Evolutionary conservation across 2,888 invertebrate genomes (phyloP).

Genomic region (Sycophila texana): DNA sequence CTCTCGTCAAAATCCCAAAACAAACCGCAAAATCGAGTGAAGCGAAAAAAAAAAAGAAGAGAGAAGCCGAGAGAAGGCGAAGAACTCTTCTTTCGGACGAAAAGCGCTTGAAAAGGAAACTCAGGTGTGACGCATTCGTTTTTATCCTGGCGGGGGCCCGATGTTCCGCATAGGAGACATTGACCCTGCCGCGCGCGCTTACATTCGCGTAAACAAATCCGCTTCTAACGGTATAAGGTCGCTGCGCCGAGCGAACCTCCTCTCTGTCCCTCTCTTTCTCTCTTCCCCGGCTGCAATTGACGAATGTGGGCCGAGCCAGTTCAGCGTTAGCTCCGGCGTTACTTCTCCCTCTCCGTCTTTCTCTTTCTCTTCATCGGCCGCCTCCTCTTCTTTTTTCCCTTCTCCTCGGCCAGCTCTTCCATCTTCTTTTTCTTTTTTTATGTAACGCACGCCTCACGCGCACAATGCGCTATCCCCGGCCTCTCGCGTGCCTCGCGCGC

Average conservation of each 20-base stretch:
- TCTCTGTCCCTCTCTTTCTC: background rate
- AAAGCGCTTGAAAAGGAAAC: constrained; percentile 71
- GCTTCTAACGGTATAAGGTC: constrained; percentile 61
- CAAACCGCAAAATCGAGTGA: background rate
- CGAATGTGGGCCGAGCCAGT: constrained; percentile 50
- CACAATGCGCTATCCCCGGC: too few species aligned
- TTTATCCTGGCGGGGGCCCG: constrained; percentile 62
- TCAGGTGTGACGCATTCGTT: constrained; percentile 74
- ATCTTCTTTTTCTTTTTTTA: too few species aligned
- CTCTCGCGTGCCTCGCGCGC: too few species aligned
- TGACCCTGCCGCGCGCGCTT: constrained; percentile 66
- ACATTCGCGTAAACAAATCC: constrained; percentile 63
- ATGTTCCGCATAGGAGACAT: constrained; percentile 73
- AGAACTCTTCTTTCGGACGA: background rate
- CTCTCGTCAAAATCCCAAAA: background rate
- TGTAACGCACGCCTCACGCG: too few species aligned
- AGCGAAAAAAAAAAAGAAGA: background rate
- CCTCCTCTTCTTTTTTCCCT: too few species aligned
- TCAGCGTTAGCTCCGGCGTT: background rate
- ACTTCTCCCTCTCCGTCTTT: background rate
- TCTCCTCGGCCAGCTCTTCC: too few species aligned
- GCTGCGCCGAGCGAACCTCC: background rate
- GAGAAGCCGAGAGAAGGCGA: constrained; percentile 6
- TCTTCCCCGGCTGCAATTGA: constrained; percentile 37
- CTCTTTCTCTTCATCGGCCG: background rate